A percentile compares a stretch with the other conserved stretches of the same genome.
Conservation (phyloP, 2,888 invertebrate species). For the Steinernema carpocapsae region DNA sequence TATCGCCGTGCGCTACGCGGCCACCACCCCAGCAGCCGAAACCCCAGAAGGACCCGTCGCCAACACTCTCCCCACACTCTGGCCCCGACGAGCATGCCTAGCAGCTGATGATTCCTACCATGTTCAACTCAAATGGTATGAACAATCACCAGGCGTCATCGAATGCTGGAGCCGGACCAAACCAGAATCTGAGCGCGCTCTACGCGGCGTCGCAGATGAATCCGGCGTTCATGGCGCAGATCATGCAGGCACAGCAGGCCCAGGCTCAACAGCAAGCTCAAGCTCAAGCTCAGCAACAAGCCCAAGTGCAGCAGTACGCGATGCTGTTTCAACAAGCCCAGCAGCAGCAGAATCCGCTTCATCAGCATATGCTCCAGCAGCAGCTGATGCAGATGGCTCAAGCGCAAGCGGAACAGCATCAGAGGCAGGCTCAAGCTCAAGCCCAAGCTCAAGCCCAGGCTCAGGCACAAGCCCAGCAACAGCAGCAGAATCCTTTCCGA, state of each 20-base stretch:
- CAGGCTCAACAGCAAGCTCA: slow-evolving; percentile 25
- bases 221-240: slow-evolving; percentile 3
- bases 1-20: no score
- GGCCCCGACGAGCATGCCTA: no score
- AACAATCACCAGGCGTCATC: slow-evolving; percentile 4
- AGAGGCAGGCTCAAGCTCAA: not conserved
- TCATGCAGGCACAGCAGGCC: not conserved
- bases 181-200: slow-evolving; percentile 4
- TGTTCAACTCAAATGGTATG: slow-evolving; percentile 21
- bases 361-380: slow-evolving; percentile 35
- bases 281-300: slow-evolving; percentile 10
- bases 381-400: no score
- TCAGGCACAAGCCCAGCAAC: no score
- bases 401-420: not conserved
- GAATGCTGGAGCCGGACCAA: not conserved
- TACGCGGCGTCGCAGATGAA: not conserved
- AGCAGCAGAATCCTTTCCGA: slow-evolving; percentile 31
- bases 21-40: no score
- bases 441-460: slow-evolving; percentile 22
- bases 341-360: slow-evolving; percentile 12
- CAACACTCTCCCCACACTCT: no score
- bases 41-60: no score
- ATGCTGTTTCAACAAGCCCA: slow-evolving; percentile 6
- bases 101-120: no score
- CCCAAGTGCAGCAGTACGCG: slow-evolving; percentile 31